These are phyloP conservation scores for Marcusenius ussheri DNA, from an alignment of 2,113 vertebrate genomes.

Conservation along the genomic window DNA sequence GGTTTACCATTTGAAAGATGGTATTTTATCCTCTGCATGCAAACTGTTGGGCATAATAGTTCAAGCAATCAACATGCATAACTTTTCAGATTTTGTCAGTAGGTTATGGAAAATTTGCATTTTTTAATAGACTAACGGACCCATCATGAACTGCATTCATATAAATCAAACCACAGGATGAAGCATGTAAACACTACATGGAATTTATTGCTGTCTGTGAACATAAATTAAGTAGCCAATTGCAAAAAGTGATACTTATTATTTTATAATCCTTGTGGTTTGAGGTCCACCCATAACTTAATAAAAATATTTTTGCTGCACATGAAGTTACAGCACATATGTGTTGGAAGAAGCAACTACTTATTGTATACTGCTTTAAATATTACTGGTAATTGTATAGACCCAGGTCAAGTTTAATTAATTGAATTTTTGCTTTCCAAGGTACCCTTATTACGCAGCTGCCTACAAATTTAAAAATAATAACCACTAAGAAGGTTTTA, in stretches of 20 bases:
- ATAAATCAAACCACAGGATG: not conserved
- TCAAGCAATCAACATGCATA: not conserved
- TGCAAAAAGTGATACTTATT: not conserved
- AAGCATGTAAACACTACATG: not conserved
- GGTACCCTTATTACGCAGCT: not conserved
- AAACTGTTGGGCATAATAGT: not conserved
- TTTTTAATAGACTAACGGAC: not conserved
- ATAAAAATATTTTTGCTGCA: not conserved
- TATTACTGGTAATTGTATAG: not conserved
- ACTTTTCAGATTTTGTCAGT: not conserved
- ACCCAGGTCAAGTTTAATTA: not conserved
- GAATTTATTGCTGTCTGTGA: not conserved
- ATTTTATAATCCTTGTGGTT: not conserved
- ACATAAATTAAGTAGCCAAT: not conserved
- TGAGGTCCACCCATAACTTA: not conserved
- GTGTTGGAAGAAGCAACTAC: not conserved
- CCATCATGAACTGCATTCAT: not conserved
- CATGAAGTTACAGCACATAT: not conserved
- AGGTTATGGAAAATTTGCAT: not conserved
- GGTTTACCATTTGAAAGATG: not conserved
- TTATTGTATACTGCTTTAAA: not conserved
- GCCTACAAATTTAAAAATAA: not conserved
- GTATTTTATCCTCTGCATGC: not conserved
- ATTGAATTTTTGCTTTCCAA: not conserved
- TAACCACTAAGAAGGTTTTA: not conserved